phyloP scores from a whole-genome alignment of 2,113 vertebrate genomes.

The Tragulus kanchil region DNA sequence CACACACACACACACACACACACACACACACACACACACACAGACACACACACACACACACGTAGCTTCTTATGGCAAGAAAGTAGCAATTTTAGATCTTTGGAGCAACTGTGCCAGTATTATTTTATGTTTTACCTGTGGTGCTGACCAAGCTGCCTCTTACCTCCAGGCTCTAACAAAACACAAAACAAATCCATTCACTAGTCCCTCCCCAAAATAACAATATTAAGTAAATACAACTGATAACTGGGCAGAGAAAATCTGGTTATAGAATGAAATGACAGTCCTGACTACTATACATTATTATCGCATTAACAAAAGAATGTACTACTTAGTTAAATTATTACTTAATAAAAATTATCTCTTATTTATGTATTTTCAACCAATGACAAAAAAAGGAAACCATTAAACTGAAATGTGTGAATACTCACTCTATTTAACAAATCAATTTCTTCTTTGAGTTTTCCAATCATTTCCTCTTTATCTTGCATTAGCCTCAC shows the following conservation, averaged over 20 bases:
- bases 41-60: not conserved
- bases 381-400: not conserved
- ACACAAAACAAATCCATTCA: not conserved
- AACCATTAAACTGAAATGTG: not conserved
- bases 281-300: not conserved
- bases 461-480: constrained; percentile 95
- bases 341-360: not conserved
- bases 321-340: not conserved
- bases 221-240: constrained; percentile 6
- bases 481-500: constrained; percentile 94
- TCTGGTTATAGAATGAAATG: not conserved
- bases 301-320: not conserved
- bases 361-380: not conserved
- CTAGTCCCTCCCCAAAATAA: not conserved
- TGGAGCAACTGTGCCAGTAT: not conserved
- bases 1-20: not conserved
- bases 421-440: constrained; percentile 95
- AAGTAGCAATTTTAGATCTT: not conserved
- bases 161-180: constrained; percentile 14
- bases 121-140: not conserved
- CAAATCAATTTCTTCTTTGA: constrained; percentile 98
- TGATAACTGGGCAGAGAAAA: not conserved
- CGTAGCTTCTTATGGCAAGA: not conserved
- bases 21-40: not conserved
- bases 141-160: not conserved